Percentiles rank a stretch among this genome's conserved stretches.
phyloP scores from a whole-genome alignment of 1,140 invertebrate genomes.

The Eupristina koningsbergeri region DNA sequence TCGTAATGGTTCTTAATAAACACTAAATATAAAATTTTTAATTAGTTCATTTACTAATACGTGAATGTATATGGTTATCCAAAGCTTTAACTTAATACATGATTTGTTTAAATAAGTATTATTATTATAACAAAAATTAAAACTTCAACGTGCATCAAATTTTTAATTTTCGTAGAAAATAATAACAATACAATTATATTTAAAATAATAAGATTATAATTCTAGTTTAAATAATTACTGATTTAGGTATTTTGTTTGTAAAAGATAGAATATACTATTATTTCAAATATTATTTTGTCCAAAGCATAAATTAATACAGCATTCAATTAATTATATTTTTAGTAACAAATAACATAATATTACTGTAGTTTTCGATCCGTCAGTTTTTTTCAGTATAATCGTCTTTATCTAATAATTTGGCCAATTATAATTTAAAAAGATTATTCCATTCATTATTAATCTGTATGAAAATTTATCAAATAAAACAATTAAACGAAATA shows the following conservation, averaged over 20 bases:
- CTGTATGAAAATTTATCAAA: no score
- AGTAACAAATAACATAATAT: neutral
- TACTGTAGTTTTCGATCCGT: no score
- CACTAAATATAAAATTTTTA: conserved; percentile 11
- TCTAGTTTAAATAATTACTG: neutral
- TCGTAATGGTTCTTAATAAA: no score
- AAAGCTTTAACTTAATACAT: conserved; percentile 10
- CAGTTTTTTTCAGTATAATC: neutral
- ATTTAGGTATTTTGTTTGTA: neutral
- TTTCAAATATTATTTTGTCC: neutral
- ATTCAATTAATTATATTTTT: no score
- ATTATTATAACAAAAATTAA: neutral
- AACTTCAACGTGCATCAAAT: neutral
- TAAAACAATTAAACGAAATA: neutral
- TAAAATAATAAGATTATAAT: no score
- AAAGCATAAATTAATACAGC: neutral
- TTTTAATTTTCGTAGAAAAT: conserved; percentile 9
- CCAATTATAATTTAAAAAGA: no score
- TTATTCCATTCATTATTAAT: no score
- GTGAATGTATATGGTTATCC: neutral
- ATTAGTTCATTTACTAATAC: conserved; percentile 24
- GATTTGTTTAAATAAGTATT: neutral
- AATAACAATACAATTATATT: neutral
- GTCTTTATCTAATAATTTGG: neutral
- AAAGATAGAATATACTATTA: no score